Base-by-base conservation (phyloP, 2,797 vertebrate species). In the Chelon labrosus region DNA sequence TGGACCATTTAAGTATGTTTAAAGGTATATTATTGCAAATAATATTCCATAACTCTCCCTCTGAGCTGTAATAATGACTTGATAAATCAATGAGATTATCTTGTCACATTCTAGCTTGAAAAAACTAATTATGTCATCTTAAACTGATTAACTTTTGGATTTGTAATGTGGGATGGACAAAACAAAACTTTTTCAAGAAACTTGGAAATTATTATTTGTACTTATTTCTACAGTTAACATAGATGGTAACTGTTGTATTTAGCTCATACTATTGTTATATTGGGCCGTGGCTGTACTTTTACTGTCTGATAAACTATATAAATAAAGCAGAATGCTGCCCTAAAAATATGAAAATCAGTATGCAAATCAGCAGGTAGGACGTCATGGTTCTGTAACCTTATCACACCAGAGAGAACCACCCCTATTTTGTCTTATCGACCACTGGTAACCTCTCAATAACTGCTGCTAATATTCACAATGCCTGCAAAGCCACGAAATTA, bases 271-370 rank as follows among this genome's bases (percentile, higher is more conserved):
- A 9, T 56, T 25, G 56, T 44, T 56, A 6, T 37, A 16, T 53
- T n/a, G 17, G 14, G 1, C 7, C 16, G 38, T 37, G 50, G 38
- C 9, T 38, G 54, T 31, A n/a, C 16, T 20, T 38, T 54, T 41
- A 31, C 31, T 35, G 31, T 8, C 7, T 22, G 27, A 39, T 22
- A 39, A 61, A 54, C 8, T n/a, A 14, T 68, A n/a, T 11, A 68
- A 22, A 53, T 16, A 57, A 52, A 54, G 19, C 19, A 49, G 19
- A 11, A 42, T 53, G 14, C 7, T 38, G 20, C 13, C 68, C 31
- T 53, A 2, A 61, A 50, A 66, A 14, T 56, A 25, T 66, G 16
- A 79, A 77, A 54, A 49, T 3, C 42, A 63, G 10, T 14, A 66
- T 62, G 59, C 57, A 77, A 79, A 80, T 64, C 10, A 58, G 35